These are phyloP conservation scores for Melospiza georgiana DNA, from an alignment of 2,113 vertebrate species.

Conservation along the genomic window DNA sequence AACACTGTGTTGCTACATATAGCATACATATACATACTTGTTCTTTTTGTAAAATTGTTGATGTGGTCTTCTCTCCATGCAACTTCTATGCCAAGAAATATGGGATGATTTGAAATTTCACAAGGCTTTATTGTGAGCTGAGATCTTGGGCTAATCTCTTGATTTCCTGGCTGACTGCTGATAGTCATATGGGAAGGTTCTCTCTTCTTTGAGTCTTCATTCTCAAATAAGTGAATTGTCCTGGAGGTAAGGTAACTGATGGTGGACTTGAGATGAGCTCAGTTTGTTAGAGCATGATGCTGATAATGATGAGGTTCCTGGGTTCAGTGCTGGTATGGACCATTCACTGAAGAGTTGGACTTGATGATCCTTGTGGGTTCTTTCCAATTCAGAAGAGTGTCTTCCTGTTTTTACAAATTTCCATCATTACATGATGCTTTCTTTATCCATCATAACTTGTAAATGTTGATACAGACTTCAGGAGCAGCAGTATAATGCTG, in stretches of 20 bases:
- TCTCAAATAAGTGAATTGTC: not conserved
- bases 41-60: not conserved
- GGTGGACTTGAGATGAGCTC: not conserved
- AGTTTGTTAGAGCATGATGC: not conserved
- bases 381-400: not conserved
- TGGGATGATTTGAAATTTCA: not conserved
- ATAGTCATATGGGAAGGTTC: not conserved
- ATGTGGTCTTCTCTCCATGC: not conserved
- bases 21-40: not conserved
- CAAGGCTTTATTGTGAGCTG: not conserved
- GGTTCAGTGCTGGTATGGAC: rapidly evolving
- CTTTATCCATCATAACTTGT: not conserved
- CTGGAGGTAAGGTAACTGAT: not conserved
- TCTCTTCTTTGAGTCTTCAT: not conserved
- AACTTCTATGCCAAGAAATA: not conserved
- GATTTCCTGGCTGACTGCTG: not conserved
- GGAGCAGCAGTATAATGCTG: not conserved
- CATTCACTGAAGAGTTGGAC: not conserved
- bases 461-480: not conserved
- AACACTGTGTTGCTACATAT: not conserved
- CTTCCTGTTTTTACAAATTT: not conserved
- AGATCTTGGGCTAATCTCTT: not conserved
- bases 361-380: not conserved
- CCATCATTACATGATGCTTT: not conserved
- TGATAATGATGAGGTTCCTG: not conserved